Evolutionary conservation across 2,888 invertebrate species (phyloP).

Genomic region (Hypsopygia costalis): DNA sequence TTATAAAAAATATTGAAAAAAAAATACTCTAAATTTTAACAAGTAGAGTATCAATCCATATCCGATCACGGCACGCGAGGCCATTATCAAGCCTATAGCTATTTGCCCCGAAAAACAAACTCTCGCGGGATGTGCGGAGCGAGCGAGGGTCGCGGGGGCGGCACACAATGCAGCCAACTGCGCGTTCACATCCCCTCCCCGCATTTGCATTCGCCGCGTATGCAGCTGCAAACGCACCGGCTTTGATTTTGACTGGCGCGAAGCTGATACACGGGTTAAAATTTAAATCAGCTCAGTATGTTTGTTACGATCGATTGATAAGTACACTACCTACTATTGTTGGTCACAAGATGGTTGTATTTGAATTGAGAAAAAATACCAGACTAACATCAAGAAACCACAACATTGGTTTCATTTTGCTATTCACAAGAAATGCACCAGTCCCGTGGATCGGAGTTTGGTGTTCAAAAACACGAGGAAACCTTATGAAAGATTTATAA

Average conservation of each 20-base stretch:
- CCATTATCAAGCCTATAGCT: conserved; percentile 81
- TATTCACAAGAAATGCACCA: no score
- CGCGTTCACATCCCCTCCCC: conserved; percentile 66
- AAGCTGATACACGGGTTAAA: conserved; percentile 30
- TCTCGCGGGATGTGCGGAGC: conserved; percentile 73
- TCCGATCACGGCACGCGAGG: conserved; percentile 58
- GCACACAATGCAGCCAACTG: conserved; percentile 75
- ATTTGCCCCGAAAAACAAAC: conserved; percentile 81
- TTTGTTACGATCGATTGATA: no score
- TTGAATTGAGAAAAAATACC: no score
- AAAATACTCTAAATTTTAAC: background rate
- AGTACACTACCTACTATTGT: no score
- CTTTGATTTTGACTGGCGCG: conserved; percentile 50
- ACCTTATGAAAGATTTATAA: no score
- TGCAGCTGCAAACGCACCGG: conserved; percentile 54
- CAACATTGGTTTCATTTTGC: no score
- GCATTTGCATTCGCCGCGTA: conserved; percentile 65
- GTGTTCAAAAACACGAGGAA: no score
- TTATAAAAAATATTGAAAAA: no score
- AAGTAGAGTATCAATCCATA: conserved; percentile 43
- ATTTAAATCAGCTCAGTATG: conserved; percentile 20
- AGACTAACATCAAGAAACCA: no score
- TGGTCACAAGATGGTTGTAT: no score
- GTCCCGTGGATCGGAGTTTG: no score
- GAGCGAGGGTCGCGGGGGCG: conserved; percentile 27